Evolutionary conservation across 92 coral and sea anemone genomes (phyloP).

Genomic region (Paragorgia papillata): DNA sequence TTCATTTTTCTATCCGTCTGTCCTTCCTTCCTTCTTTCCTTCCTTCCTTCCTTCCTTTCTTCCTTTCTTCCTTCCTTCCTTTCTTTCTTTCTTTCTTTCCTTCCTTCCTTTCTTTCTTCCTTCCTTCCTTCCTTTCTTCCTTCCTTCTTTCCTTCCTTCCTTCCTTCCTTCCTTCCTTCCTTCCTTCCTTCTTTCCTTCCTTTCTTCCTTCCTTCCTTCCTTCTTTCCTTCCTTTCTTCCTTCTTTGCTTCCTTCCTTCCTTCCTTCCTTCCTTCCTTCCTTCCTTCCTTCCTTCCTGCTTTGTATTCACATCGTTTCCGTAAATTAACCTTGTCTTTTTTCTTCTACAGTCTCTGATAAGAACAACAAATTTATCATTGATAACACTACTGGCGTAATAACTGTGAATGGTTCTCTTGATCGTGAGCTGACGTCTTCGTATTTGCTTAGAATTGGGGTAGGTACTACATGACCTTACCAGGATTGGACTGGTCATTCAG

Average conservation of each 20-base stretch:
- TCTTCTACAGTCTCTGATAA: slow-evolving; percentile 51
- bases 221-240: background rate
- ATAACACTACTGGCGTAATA: slow-evolving; percentile 68
- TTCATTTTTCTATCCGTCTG: background rate
- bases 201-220: slow-evolving; percentile 1
- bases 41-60: background rate
- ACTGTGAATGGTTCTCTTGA: slow-evolving; percentile 80
- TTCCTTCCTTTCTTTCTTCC: background rate
- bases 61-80: background rate
- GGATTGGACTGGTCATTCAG: no score
- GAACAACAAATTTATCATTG: slow-evolving; percentile 67
- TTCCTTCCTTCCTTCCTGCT: no score
- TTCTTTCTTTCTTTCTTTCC: background rate
- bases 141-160: background rate
- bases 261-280: no score
- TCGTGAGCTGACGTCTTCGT: slow-evolving; percentile 72
- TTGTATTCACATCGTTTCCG: no score
- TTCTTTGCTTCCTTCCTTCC: slow-evolving; percentile 1
- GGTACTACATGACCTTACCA: slow-evolving; percentile 44
- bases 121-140: background rate
- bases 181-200: background rate
- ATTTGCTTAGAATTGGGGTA: slow-evolving; percentile 85
- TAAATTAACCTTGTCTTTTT: no score
- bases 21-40: background rate
- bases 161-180: slow-evolving; percentile 11